phyloP scores from a whole-genome alignment of 35 echinoderm and acorn worm genomes.

The Apostichopus parvimensis region DNA sequence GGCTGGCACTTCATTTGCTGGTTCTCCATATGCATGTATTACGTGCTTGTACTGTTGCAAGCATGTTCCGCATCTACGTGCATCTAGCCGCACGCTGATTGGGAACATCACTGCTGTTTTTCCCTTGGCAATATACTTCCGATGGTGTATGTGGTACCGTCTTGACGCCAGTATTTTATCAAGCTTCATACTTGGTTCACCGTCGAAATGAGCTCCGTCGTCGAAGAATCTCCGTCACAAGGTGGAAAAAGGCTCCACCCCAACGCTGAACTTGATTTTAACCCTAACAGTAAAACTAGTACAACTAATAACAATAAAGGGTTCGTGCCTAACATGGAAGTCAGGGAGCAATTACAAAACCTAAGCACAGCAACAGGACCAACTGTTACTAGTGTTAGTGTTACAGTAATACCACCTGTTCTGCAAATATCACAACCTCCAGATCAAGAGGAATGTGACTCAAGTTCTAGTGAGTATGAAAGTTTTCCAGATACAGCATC shows the following conservation, averaged over 20 bases:
- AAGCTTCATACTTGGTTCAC: too few relatives aligned
- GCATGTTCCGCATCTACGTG: conserved; percentile 63
- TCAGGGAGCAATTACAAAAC: neutral
- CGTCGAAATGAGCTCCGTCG: conserved; percentile 29
- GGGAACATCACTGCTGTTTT: conserved; percentile 56
- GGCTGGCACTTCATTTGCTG: neutral
- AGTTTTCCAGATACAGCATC: conserved; percentile 51
- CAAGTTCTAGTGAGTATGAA: conserved; percentile 53
- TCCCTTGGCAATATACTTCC: neutral
- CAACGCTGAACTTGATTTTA: neutral
- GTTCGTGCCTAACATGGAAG: neutral
- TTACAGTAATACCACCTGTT: conserved; percentile 54
- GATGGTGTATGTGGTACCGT: neutral
- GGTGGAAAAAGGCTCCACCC: conserved; percentile 27
- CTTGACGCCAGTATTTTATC: neutral
- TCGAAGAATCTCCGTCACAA: neutral
- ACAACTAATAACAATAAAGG: conserved; percentile 2
- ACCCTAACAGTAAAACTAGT: too few relatives aligned
- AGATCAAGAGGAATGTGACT: conserved; percentile 56
- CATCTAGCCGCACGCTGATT: conserved; percentile 30
- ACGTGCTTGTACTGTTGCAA: neutral
- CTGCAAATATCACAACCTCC: conserved; percentile 61
- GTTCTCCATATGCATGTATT: neutral
- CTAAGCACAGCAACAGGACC: conserved; percentile 9
- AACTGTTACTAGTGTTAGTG: neutral